Base-by-base conservation (phyloP, 2,888 invertebrate genomes). In the Lasius platythorax region DNA sequence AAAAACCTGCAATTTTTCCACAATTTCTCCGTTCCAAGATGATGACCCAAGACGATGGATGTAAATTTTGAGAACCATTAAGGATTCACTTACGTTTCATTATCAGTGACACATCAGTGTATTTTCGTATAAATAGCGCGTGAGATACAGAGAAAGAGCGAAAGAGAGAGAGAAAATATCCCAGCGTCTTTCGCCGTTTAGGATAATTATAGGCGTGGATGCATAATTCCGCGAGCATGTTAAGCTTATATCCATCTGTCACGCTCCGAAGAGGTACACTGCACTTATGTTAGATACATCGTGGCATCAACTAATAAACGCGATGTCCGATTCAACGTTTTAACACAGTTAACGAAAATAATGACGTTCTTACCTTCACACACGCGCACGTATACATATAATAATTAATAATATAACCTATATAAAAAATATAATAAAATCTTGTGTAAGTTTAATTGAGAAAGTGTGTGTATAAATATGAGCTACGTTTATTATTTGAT, bases 241-340 rank as follows among this genome's bases (percentile, higher is more conserved):
- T 85, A 86, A 87, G 85, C 87, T 90, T 87, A 88, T 89, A 91
- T 86, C 83, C 88, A 89, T 90, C 91, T 89, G 88, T 90, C 91
- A 91, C 86, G 88, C 86, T 87, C 83, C 63, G 86, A 86, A 89
- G 87, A 87, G 86, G 88, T 89, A 90, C 87, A 86, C 61, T 91
- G 90, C 86, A 89, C 87, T 86, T 23, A 23, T 23, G 23, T 23
- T 87, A 66, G 30, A 84, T 72, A 40, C n/a, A 75, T 50, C 40
- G 33, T 66, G 67, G 74, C 85, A 86, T 81, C 67, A 73, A 40
- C 76, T 87, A 85, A 84, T 84, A 88, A 53, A 6, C 50, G 79
- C 67, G n/a, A 53, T 76, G 40, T 70, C 33, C 70, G 63, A 67
- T 40, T 56, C 58, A 63, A 63, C 43, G 23, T 66, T 75, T 9